A percentile compares a stretch with the other conserved stretches of the same genome.
Evolutionary conservation across 2,797 vertebrate genomes (phyloP).

Genomic region (Sebastes steindachneri): DNA sequence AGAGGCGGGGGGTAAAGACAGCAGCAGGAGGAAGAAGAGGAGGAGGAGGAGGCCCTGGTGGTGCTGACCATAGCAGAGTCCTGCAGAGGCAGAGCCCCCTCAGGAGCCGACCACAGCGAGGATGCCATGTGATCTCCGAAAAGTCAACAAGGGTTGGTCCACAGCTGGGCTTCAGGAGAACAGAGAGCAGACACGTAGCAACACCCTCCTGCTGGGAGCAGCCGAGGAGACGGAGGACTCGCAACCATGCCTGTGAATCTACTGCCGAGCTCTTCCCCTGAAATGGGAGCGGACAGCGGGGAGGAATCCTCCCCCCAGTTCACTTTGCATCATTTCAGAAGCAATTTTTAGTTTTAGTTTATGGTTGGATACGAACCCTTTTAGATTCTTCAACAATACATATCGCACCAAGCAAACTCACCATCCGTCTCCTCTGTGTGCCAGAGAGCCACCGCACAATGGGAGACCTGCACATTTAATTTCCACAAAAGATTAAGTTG

Average conservation of each 20-base stretch:
- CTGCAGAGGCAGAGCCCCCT: slow-evolving; percentile 58
- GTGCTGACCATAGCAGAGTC: slow-evolving; percentile 72
- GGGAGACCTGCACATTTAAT: slow-evolving; percentile 60
- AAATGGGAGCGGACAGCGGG: slow-evolving; percentile 31
- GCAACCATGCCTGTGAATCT: slow-evolving; percentile 39
- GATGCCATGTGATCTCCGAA: slow-evolving; percentile 85
- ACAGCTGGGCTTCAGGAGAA: slow-evolving; percentile 79
- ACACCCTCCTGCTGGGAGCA: slow-evolving; percentile 80
- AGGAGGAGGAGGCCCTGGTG: slow-evolving; percentile 35
- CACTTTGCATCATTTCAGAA: slow-evolving; percentile 8
- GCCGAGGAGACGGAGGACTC: slow-evolving; percentile 52
- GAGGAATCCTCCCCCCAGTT: slow-evolving; percentile 17
- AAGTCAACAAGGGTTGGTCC: slow-evolving; percentile 84
- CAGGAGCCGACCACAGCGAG: slow-evolving; percentile 63
- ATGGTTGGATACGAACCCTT: not conserved
- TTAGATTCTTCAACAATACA: slow-evolving; percentile 3
- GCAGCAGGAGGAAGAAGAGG: slow-evolving; percentile 26
- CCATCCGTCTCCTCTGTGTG: slow-evolving; percentile 19
- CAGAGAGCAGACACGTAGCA: slow-evolving; percentile 78
- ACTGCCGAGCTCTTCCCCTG: slow-evolving; percentile 29
- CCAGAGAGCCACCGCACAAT: slow-evolving; percentile 38
- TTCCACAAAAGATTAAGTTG: slow-evolving; percentile 75
- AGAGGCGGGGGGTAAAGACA: slow-evolving; percentile 9
- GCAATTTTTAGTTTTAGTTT: slow-evolving; percentile 31
- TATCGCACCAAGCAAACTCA: slow-evolving; percentile 17